Percentiles rank a stretch among this genome's conserved stretches.
phyloP scores from a whole-genome alignment of 2,797 vertebrate species.

The Catamblyrhynchus diadema region DNA sequence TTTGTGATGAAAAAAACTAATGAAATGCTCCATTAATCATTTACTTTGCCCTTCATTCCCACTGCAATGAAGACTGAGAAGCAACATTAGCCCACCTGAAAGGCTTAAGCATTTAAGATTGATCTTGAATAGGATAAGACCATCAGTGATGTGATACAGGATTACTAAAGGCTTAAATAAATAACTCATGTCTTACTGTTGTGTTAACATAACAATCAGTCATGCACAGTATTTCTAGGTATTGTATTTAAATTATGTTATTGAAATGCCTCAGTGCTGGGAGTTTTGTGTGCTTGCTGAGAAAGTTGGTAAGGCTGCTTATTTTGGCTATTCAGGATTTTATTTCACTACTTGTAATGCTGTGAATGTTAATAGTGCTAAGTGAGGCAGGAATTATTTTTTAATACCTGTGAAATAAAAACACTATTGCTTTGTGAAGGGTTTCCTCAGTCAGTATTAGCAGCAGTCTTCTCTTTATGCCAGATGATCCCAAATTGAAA shows the following conservation, averaged over 20 bases:
- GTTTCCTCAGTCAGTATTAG: background rate
- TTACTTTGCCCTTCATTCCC: constrained; percentile 7
- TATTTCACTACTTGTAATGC: background rate
- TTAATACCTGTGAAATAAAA: background rate
- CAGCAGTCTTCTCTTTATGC: background rate
- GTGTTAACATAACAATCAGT: background rate
- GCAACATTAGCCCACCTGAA: background rate
- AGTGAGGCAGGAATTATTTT: background rate
- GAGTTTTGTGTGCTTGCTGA: background rate
- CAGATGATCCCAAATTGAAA: background rate
- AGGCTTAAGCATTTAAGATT: constrained; percentile 16
- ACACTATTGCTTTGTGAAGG: background rate
- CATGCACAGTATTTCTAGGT: background rate
- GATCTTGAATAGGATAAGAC: background rate
- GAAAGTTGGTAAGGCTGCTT: background rate
- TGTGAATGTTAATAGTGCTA: background rate
- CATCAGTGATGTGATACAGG: background rate
- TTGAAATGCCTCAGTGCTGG: background rate
- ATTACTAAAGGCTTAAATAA: background rate
- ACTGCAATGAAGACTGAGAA: constrained; percentile 28
- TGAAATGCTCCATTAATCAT: constrained; percentile 47
- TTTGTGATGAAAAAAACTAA: background rate
- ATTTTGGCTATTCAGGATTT: background rate
- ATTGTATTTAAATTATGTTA: background rate
- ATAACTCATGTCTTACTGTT: background rate